Evolutionary conservation across 1,140 invertebrate species (phyloP), one percentile per base, ranked within the genome.

Genomic region (Trialeurodes vaporariorum): DNA sequence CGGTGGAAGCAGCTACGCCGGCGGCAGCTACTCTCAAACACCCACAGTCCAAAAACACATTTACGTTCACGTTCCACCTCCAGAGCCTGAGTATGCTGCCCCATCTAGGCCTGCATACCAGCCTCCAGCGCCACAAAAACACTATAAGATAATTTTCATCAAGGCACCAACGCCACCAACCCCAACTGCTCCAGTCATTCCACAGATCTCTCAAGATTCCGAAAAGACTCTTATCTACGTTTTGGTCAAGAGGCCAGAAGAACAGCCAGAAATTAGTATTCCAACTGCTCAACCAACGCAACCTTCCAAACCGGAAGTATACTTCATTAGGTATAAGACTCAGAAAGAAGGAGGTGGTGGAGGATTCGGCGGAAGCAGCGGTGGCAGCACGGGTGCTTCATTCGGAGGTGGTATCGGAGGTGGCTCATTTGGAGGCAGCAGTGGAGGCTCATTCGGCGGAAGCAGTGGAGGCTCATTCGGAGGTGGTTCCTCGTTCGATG

Each of bases 191-290:
- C 88, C 89, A 61, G 82, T 87, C 63, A 87, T 90, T 66, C 87
- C 87, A 22, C 77, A 78, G 23, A 79, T 89, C 40, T 86, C 88
- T 71, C 89, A 91, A 77, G 88, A 89, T 77, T 88, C 91, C 79
- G 88, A 92, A 77, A 93, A 92, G 82, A 93, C 91, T n/a, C 81
- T 92, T 67, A 90, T 93, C 72, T 93, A 93, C 79, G 91, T 93
- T 26, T 79, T 93, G 77, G 88, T 92, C 68, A 92, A 92, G 85
- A 90, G 87, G 77, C 90, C 88, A 71, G 87, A 92, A 76, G 88
- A 91, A 64, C 85, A 85, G 66, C 87, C 87, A 71, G 87, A 90
- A 73, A 85, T 92, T 77, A 81, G 80, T 72, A 84, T 92, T 67
- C 88, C 88, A 17, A 87, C 87, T 12, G 80, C 85, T 26, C 83